phyloP scores from a whole-genome alignment of 2,888 invertebrate genomes.

The Tiliacea aurago region DNA sequence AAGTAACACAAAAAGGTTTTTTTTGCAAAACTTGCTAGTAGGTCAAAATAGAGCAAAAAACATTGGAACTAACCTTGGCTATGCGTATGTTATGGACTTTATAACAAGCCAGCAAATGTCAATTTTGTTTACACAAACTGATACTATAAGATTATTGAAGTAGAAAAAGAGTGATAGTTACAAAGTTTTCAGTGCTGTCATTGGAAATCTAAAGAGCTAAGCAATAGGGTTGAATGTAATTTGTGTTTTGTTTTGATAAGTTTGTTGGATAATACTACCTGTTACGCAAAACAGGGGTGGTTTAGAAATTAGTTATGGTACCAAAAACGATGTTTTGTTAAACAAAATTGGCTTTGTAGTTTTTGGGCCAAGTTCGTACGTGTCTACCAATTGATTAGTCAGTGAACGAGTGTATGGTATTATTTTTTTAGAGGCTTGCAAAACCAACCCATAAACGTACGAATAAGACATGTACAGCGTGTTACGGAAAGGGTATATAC shows the following conservation, averaged over 20 bases:
- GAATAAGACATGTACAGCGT: too few relatives aligned
- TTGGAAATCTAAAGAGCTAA: not conserved
- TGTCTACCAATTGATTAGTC: constrained; percentile 63
- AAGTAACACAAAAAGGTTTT: constrained; percentile 69
- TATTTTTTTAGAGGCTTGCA: constrained; percentile 7
- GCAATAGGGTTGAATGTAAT: constrained; percentile 51
- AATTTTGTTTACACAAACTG: constrained; percentile 27
- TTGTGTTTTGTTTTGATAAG: not conserved
- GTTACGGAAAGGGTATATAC: too few relatives aligned
- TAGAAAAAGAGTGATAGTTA: constrained; percentile 30
- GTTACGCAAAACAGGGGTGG: constrained; percentile 76
- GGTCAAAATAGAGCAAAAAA: constrained; percentile 70
- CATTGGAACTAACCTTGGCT: constrained; percentile 35
- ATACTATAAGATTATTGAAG: constrained; percentile 17
- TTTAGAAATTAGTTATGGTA: constrained; percentile 62
- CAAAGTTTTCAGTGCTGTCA: constrained; percentile 28
- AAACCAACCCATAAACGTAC: not conserved
- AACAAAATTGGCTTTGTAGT: constrained; percentile 66
- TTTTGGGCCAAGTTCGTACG: constrained; percentile 49
- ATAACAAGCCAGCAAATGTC: not conserved
- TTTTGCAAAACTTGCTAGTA: constrained; percentile 68
- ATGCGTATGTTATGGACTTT: constrained; percentile 33
- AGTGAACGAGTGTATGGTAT: constrained; percentile 17
- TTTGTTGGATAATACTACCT: constrained; percentile 70
- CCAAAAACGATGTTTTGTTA: constrained; percentile 68